phyloP scores from a whole-genome alignment of 2,888 invertebrate species.

The Ethmia dodecea region DNA sequence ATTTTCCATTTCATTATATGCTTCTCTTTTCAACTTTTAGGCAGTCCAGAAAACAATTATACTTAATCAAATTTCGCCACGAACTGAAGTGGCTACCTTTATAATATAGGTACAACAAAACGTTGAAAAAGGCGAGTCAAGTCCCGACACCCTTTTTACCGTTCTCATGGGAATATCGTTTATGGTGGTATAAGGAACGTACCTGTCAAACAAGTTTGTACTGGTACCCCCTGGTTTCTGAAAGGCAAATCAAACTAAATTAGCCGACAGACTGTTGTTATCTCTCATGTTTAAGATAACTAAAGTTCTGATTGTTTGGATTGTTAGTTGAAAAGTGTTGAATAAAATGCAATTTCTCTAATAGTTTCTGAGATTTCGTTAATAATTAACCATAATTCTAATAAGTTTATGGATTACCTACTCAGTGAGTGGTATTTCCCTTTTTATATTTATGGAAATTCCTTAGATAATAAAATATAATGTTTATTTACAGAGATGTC shows the following conservation, averaged over 20 bases:
- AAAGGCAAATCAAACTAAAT: no score
- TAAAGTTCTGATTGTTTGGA: neutral
- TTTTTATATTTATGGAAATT: neutral
- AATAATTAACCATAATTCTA: neutral
- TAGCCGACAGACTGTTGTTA: no score
- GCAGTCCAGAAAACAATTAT: neutral
- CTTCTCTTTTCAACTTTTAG: neutral
- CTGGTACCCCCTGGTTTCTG: no score
- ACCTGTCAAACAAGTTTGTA: no score
- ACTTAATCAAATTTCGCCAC: neutral
- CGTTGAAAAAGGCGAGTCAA: no score
- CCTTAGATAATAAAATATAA: neutral
- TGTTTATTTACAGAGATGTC: conserved; percentile 16
- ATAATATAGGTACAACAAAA: neutral
- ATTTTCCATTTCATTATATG: neutral
- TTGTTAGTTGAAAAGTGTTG: neutral
- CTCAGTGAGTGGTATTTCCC: neutral
- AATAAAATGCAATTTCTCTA: neutral
- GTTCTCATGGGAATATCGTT: no score
- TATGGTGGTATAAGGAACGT: no score
- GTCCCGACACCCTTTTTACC: no score
- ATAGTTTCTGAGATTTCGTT: neutral
- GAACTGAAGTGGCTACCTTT: neutral
- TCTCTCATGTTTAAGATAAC: no score
- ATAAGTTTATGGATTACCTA: neutral